Evolutionary conservation across 2,113 vertebrate genomes (phyloP), one percentile per base, ranked within the genome.

Genomic region (Rhombomys opimus): DNA sequence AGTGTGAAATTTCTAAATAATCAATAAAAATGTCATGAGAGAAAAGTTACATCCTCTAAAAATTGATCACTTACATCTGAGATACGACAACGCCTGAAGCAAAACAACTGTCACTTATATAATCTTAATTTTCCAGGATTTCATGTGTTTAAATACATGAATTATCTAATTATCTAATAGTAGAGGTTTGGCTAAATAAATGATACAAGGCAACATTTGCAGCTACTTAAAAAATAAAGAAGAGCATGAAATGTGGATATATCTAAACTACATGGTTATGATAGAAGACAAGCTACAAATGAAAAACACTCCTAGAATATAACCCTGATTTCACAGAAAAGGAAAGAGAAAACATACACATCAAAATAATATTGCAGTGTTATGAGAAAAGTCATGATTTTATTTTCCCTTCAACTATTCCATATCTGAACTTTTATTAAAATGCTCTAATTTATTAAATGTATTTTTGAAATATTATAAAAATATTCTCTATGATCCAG

Each of bases 31-130:
- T 23, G 23, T 23, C 22, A 38, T 75, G n/a, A 75, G 57, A 75
- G 35, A 61, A 63, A 93, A 91, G 76, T 84, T 76, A 77, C 54
- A 27, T 61, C 13, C 54, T 89, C 63, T 84, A 46, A 90, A 93
- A 90, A 46, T 61, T 1, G 72, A 72, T n/a, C 72, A 52, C n/a
- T 59, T 81, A 32, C 2, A 35, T 82, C 52, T 92, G 65, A 92
- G 52, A 88, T 95, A 86, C 92, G 85, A n/a, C 50, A 92, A 92
- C 75, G 18, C 70, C 85, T 78, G 46, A 93, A 94, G 61, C 17
- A 89, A 90, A 93, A 72, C 35, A 88, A 38, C 20, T 35, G 27
- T 78, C 81, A 38, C 61, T 61, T 67, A 76, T 32, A 2, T 23
- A 89, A 91, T 18, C 52, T 93, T 92, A 25, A 90, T 78, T 92